Base-by-base conservation (phyloP, 2,888 invertebrate species). In the Rotaria magnacalcarata region DNA sequence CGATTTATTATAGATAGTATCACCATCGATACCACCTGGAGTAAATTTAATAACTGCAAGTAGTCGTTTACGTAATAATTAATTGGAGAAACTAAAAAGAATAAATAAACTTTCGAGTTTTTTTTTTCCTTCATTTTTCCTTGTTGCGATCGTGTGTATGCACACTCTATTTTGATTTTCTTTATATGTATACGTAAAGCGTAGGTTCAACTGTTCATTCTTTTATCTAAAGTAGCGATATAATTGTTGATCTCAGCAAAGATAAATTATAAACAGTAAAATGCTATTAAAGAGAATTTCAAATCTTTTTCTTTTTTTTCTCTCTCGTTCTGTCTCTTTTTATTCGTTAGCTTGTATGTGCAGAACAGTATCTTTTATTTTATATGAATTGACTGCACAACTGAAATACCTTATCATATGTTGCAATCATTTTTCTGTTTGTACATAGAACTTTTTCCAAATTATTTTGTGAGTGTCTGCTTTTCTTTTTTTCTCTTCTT, bases 1-100 rank as follows among this genome's bases (percentile, higher is more conserved):
- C 7, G 8, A 24, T 58, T 58, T n/a, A 58, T 34, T 80, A 24
- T 24, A 43, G 43, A 47, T n/a, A 47, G 11, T 21, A 11, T 1
- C 24, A 47, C 19, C 80, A 80, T 80, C 80, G 24, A 11, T 24
- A 10, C 16, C 80, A 21, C n/a, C 80, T 47, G 80, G 47, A 47
- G 47, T 14, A 47, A 47, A 80, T 80, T n/a, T 80, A 80, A 47
- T 47, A 47, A 80, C 47, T 34, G 47, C n/a, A 14, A 80, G 47
- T 80, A 80, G 80, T 80, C 80, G 80, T 80, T 24, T 24, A 21
- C 80, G 47, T 80, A 11, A 80, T 80, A 80, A 80, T 27, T 34
- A 27, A 67, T 80, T 34, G 47, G 2, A 80, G 47, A 19, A 80
- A 80, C 19, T 11, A 43, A 52, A 52, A 4, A 52, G 14, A 27